Conservation (phyloP, 2,113 vertebrate genomes). For the Clinocottus analis region DNA sequence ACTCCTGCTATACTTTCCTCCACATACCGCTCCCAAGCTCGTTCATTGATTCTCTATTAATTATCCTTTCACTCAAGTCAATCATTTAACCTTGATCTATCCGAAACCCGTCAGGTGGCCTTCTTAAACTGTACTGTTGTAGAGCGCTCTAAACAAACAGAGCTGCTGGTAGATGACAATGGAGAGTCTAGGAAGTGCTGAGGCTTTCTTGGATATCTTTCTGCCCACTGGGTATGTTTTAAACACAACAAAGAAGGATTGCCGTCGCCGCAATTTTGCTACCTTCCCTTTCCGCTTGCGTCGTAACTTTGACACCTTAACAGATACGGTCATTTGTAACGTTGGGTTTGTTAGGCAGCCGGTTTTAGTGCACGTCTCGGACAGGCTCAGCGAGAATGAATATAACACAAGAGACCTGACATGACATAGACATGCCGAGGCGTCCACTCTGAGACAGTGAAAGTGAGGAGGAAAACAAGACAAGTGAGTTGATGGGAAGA, state of each 20-base stretch:
- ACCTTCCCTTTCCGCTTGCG: neutral
- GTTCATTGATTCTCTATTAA: slow-evolving; percentile 86
- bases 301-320: slow-evolving; percentile 31
- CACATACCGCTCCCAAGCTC: slow-evolving; percentile 62
- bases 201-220: slow-evolving; percentile 57
- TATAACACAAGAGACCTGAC: slow-evolving; percentile 38
- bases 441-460: slow-evolving; percentile 50
- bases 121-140: slow-evolving; percentile 66
- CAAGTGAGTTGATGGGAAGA: slow-evolving; percentile 72
- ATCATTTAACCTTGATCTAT: slow-evolving; percentile 80
- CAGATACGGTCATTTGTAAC: slow-evolving; percentile 43
- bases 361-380: neutral
- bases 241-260: neutral
- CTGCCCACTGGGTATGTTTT: slow-evolving; percentile 20
- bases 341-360: slow-evolving; percentile 11
- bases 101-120: slow-evolving; percentile 70
- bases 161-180: slow-evolving; percentile 39
- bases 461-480: slow-evolving; percentile 61
- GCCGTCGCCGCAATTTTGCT: slow-evolving; percentile 21
- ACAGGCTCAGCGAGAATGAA: slow-evolving; percentile 38
- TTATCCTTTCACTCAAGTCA: slow-evolving; percentile 84
- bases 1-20: slow-evolving; percentile 62
- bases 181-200: slow-evolving; percentile 58
- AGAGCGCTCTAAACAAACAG: slow-evolving; percentile 39
- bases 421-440: slow-evolving; percentile 49